Conservation (phyloP, 2,113 vertebrate species). For the Saguinus imperator region DNA sequence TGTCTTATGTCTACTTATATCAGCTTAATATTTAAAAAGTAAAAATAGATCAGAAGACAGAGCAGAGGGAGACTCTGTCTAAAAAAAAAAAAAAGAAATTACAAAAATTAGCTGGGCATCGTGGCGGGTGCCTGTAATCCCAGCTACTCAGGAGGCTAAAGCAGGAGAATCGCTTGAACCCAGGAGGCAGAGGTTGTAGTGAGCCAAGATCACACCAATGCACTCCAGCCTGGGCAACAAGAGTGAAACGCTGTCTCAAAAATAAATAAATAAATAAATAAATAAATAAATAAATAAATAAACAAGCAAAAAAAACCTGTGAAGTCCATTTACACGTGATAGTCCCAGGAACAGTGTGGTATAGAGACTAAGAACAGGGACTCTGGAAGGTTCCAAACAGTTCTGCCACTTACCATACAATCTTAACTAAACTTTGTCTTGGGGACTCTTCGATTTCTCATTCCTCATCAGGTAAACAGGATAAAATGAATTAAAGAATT, state of each 20-base stretch:
- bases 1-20: neutral
- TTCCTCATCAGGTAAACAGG: neutral
- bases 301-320: neutral
- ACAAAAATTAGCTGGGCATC: too few species aligned
- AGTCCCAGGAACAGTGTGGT: neutral
- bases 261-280: too few species aligned
- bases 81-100: too few species aligned
- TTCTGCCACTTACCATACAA: neutral
- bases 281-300: too few species aligned
- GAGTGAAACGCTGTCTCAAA: too few species aligned
- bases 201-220: too few species aligned
- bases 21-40: constrained; percentile 4
- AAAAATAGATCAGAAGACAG: neutral
- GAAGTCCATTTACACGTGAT: neutral
- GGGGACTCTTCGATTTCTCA: neutral
- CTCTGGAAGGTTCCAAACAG: neutral
- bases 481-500: constrained; percentile 11
- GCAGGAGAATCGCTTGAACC: too few species aligned
- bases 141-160: too few species aligned
- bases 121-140: too few species aligned
- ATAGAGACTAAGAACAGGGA: neutral
- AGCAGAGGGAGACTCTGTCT: too few species aligned
- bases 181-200: too few species aligned
- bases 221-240: too few species aligned
- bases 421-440: neutral